Conservation (phyloP, 2,113 vertebrate genomes). For the Dasyurus viverrinus region DNA sequence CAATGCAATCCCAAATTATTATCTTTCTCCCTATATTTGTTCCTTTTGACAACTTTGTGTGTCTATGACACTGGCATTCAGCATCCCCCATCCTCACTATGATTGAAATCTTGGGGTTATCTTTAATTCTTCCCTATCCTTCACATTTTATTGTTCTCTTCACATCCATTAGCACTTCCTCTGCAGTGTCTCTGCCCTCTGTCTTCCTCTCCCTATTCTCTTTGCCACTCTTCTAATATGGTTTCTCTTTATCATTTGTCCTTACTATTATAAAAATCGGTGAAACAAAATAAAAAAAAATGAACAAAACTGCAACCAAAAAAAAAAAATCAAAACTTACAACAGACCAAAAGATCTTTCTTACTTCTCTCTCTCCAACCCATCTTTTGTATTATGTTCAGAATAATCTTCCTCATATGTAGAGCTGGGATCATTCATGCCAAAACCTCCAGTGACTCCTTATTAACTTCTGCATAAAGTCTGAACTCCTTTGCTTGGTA, state of each 20-base stretch:
- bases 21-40: neutral
- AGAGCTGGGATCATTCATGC: neutral
- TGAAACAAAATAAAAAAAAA: neutral
- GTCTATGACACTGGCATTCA: neutral
- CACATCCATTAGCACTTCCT: neutral
- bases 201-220: neutral
- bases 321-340: neutral
- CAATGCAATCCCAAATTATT: neutral
- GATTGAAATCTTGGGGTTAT: neutral
- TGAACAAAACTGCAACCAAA: neutral
- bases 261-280: neutral
- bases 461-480: neutral
- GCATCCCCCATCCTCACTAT: neutral
- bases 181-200: neutral
- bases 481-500: neutral
- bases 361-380: neutral
- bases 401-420: neutral
- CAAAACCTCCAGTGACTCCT: neutral
- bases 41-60: neutral
- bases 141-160: neutral
- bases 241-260: neutral
- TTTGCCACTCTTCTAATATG: neutral
- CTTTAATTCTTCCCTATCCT: neutral
- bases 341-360: neutral
- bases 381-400: neutral